Evolutionary conservation across 64 coral and sea anemone genomes (phyloP).

Genomic region (Astreopora myriophthalma): DNA sequence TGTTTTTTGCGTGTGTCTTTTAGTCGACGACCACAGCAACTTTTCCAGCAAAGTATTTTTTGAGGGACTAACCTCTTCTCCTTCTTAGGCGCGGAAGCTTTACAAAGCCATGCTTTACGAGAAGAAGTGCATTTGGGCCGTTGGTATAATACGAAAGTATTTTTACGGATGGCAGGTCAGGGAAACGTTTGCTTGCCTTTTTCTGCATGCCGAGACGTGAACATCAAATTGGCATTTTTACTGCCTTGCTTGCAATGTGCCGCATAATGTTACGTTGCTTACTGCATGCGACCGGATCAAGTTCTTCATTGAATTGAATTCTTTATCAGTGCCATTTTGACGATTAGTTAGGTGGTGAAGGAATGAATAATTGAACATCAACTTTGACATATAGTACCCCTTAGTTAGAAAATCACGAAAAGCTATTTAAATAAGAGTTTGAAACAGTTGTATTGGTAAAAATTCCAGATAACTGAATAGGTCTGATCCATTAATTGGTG

Average conservation of each 20-base stretch:
- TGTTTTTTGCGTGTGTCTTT: background rate
- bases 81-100: slow-evolving; percentile 86
- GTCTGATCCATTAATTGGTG: no score
- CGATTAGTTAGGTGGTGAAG: no score
- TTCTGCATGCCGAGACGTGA: background rate
- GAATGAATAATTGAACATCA: no score
- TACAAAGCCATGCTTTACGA: slow-evolving; percentile 88
- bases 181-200: background rate
- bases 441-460: background rate
- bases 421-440: background rate
- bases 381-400: no score
- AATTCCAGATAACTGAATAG: background rate
- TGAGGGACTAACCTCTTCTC: slow-evolving; percentile 11
- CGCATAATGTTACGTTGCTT: background rate
- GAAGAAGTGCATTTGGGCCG: slow-evolving; percentile 86
- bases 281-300: background rate
- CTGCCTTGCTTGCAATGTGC: background rate
- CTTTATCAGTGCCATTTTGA: no score
- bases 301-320: no score
- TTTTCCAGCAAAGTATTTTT: background rate
- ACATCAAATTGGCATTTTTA: background rate
- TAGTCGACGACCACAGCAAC: background rate
- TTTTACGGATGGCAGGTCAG: slow-evolving; percentile 93
- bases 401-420: background rate
- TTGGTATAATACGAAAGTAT: slow-evolving; percentile 75